Evolutionary conservation across 2,888 invertebrate genomes (phyloP), one percentile per base, ranked within the genome.

Genomic region (Ochropacha duplaris): DNA sequence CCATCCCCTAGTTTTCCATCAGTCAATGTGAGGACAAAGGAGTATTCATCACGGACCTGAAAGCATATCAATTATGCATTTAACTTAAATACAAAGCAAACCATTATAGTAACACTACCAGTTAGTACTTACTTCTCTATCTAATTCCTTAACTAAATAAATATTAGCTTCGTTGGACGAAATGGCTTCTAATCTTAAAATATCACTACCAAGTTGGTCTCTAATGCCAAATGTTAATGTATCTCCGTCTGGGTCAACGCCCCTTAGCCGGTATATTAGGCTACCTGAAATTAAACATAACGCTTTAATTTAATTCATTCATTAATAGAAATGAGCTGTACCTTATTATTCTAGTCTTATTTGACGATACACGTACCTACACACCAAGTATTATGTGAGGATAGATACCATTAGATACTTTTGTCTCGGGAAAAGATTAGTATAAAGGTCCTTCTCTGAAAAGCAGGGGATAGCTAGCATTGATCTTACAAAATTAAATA

Each of bases 1-100:
- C 97, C 97, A 66, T 97, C 96, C 24, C 97, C 97, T 66, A 98
- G 94, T 78, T 96, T 95, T 65, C 97, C 97, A 87, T 98, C 98
- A 6, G 97, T 97, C 74, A 98, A 89, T 2, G 98, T 98, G 75
- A 98, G 92, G 69, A 98, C 96, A 78, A 98, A 93, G 60, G 96
- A 95, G 84, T 98, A 98, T 90, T 98, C 98, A 86, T 98, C 98
- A 84, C 96, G 95, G 58, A 94, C 93, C 97, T 97, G 78, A 49
- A 91, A 91, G 66, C 54, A 22, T 39, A 39, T 16, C 4, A 39
- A 39, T 16, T 24, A 24, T 24, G 24, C 24, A 24, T 24, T 24
- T 24, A 24, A n/a, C n/a, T n/a, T n/a, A n/a, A n/a, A n/a, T n/a
- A n/a, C n/a, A n/a, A n/a, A n/a, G n/a, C n/a, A n/a, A n/a, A n/a